Conservation (phyloP, 1,140 invertebrate genomes). For the Aradophagus sp. region DNA sequence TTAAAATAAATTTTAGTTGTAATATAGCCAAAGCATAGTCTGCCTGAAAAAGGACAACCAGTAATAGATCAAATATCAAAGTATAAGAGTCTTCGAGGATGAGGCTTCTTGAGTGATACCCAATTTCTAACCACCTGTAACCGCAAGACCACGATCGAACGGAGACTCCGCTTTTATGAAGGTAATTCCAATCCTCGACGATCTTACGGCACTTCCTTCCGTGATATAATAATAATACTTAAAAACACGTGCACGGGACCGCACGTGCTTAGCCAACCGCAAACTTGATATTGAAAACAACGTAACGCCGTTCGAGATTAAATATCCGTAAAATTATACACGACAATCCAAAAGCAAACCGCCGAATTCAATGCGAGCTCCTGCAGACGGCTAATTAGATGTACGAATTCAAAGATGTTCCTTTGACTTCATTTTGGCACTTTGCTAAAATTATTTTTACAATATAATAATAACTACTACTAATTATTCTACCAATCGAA, state of each 20-base stretch:
- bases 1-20: too few relatives aligned
- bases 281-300: slow-evolving; percentile 45
- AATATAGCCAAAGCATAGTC: too few relatives aligned
- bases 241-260: slow-evolving; percentile 58
- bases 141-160: slow-evolving; percentile 57
- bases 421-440: too few relatives aligned
- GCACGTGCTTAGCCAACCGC: slow-evolving; percentile 36
- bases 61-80: slow-evolving; percentile 29
- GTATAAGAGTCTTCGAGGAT: slow-evolving; percentile 15
- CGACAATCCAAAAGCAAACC: slow-evolving; percentile 3
- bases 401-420: too few relatives aligned
- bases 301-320: slow-evolving; percentile 34
- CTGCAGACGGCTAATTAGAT: too few relatives aligned
- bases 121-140: slow-evolving; percentile 60
- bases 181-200: slow-evolving; percentile 50
- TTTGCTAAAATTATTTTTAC: too few relatives aligned
- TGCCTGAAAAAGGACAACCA: too few relatives aligned
- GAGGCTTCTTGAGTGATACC: slow-evolving; percentile 40
- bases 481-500: too few relatives aligned
- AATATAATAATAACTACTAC: too few relatives aligned
- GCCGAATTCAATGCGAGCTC: too few relatives aligned
- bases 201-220: slow-evolving; percentile 58
- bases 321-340: slow-evolving; percentile 60
- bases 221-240: slow-evolving; percentile 47
- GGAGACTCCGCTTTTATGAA: slow-evolving; percentile 54